phyloP scores from a whole-genome alignment of 2,888 invertebrate genomes.

The Globia sparganii region DNA sequence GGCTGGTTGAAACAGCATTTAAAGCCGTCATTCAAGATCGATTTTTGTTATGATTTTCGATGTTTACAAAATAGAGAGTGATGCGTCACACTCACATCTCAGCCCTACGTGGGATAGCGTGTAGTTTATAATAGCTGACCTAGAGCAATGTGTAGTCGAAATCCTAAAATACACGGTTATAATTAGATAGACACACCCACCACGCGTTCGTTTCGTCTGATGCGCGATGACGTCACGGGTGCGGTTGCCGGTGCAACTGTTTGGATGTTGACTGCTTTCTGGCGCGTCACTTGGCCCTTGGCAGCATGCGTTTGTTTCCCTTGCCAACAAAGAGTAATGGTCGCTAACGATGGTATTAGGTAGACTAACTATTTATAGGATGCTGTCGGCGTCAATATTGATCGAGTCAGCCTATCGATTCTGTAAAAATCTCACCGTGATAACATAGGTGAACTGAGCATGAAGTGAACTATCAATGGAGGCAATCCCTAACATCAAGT shows the following conservation, averaged over 20 bases:
- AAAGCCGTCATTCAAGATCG: background rate
- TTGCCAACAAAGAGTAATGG: slow-evolving; percentile 41
- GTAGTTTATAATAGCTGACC: slow-evolving; percentile 74
- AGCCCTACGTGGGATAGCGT: slow-evolving; percentile 59
- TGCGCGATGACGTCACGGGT: slow-evolving; percentile 71
- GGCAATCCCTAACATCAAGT: no score
- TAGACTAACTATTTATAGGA: slow-evolving; percentile 29
- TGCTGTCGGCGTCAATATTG: slow-evolving; percentile 34
- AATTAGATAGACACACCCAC: slow-evolving; percentile 83
- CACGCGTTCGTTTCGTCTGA: slow-evolving; percentile 71
- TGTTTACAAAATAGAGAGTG: slow-evolving; percentile 54
- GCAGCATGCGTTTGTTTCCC: slow-evolving; percentile 38
- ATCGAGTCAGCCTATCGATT: slow-evolving; percentile 11
- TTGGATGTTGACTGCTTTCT: slow-evolving; percentile 35
- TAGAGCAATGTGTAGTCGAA: slow-evolving; percentile 70
- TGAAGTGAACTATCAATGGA: no score
- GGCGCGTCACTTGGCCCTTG: slow-evolving; percentile 37
- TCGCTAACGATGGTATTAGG: slow-evolving; percentile 11
- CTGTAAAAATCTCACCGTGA: no score
- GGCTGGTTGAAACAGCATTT: background rate
- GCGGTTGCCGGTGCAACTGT: slow-evolving; percentile 51
- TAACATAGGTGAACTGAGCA: no score
- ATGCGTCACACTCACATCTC: slow-evolving; percentile 32
- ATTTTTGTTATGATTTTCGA: slow-evolving; percentile 20
- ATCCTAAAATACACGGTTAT: slow-evolving; percentile 75